Conservation (phyloP, 2,113 vertebrate species). For the Meleagris gallopavo region DNA sequence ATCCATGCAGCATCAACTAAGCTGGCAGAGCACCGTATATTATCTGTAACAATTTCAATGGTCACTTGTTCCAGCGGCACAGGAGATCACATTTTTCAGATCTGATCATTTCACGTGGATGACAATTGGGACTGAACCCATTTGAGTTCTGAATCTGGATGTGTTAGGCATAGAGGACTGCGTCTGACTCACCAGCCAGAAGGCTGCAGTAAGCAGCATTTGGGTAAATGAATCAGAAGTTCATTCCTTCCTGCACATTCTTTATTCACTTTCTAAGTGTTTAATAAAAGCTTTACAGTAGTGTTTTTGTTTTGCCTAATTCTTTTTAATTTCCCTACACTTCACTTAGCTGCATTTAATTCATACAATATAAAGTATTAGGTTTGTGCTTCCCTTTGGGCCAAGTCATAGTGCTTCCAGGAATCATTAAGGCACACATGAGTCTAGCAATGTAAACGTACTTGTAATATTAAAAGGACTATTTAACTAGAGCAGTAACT, state of each 20-base stretch:
- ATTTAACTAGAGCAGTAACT: constrained; percentile 54
- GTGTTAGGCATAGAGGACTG: not conserved
- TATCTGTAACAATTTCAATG: not conserved
- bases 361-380: constrained; percentile 37
- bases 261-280: not conserved
- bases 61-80: not conserved
- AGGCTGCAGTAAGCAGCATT: not conserved
- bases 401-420: constrained; percentile 49
- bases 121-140: not conserved
- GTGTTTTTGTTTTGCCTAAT: constrained; percentile 16
- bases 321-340: constrained; percentile 52
- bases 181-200: not conserved
- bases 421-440: constrained; percentile 59
- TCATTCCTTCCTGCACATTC: not conserved
- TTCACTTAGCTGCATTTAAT: constrained; percentile 65
- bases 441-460: constrained; percentile 44
- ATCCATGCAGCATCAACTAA: not conserved
- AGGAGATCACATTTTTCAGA: not conserved
- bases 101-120: not conserved
- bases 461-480: constrained; percentile 63
- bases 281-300: constrained; percentile 46
- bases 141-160: not conserved
- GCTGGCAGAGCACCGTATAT: fast-evolving
- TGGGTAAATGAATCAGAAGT: not conserved
- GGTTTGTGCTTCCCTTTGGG: constrained; percentile 61